Evolutionary conservation across 2,888 invertebrate genomes (phyloP).

Genomic region (Lacanobia wlatinum): DNA sequence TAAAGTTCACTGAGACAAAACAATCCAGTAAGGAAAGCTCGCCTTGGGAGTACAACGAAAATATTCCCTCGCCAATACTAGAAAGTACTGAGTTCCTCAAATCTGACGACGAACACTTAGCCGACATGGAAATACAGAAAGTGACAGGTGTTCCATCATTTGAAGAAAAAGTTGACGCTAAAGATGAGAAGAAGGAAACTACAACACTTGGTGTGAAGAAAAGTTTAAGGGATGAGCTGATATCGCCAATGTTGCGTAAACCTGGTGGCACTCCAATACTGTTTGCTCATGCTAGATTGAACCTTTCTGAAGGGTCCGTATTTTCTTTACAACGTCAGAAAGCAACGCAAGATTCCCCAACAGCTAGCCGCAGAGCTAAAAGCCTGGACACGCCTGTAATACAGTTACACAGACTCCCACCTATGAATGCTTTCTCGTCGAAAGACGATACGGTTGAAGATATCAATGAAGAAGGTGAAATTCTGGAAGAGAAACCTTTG

Average conservation of each 20-base stretch:
- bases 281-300: slow-evolving; percentile 95
- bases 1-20: slow-evolving; percentile 89
- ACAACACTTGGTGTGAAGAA: slow-evolving; percentile 83
- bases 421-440: slow-evolving; percentile 96
- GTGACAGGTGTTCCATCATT: slow-evolving; percentile 85
- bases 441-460: slow-evolving; percentile 97
- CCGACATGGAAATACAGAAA: slow-evolving; percentile 90
- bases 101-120: slow-evolving; percentile 90
- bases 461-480: slow-evolving; percentile 92
- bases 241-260: slow-evolving; percentile 93
- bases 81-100: slow-evolving; percentile 91
- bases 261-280: slow-evolving; percentile 94
- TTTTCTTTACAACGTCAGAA: slow-evolving; percentile 94
- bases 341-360: slow-evolving; percentile 94
- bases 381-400: slow-evolving; percentile 96
- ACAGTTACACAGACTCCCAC: slow-evolving; percentile 94
- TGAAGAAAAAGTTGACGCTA: slow-evolving; percentile 80
- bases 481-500: slow-evolving; percentile 91
- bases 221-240: slow-evolving; percentile 92
- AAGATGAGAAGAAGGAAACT: slow-evolving; percentile 78
- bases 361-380: slow-evolving; percentile 94
- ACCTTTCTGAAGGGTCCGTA: slow-evolving; percentile 96
- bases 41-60: slow-evolving; percentile 92
- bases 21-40: slow-evolving; percentile 89
- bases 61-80: slow-evolving; percentile 92